These are phyloP conservation scores for Microcebus lehilahytsara DNA, from an alignment of 2,113 vertebrate genomes.

Conservation along the genomic window DNA sequence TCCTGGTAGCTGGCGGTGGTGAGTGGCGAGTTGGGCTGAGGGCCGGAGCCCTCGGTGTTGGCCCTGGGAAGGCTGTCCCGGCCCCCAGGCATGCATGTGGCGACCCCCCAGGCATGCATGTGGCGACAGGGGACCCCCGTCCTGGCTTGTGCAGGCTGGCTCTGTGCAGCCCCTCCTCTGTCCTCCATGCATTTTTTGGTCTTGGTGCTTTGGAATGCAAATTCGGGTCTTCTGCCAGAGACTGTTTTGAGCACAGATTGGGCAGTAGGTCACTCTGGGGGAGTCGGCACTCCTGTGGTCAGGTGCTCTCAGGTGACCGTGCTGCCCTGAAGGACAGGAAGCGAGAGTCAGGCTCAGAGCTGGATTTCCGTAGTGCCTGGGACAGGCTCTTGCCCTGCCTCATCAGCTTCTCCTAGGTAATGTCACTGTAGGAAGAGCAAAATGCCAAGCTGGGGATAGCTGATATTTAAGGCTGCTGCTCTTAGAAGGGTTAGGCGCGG, in stretches of 20 bases:
- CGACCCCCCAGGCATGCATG: fast-evolving
- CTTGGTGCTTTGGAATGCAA: neutral
- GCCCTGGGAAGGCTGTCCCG: neutral
- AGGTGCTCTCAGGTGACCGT: neutral
- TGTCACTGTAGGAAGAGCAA: neutral
- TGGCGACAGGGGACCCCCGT: no score
- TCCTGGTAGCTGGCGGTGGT: fast-evolving
- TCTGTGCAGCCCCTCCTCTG: fast-evolving
- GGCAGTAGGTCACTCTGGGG: neutral
- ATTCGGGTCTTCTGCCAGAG: neutral
- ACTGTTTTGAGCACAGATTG: neutral
- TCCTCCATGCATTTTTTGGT: no score
- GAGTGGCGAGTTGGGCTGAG: no score
- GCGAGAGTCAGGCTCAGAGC: neutral
- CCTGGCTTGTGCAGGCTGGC: neutral
- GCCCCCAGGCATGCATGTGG: neutral
- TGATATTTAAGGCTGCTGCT: neutral
- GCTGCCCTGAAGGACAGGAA: neutral
- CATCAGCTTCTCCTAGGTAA: neutral
- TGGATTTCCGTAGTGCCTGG: neutral
- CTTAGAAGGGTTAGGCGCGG: neutral
- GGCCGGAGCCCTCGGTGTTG: fast-evolving
- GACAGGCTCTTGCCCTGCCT: neutral
- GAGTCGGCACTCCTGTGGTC: neutral
- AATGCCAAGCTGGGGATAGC: neutral